Conservation (phyloP, 2,888 invertebrate species). For the Aphidoletes aphidimyza region DNA sequence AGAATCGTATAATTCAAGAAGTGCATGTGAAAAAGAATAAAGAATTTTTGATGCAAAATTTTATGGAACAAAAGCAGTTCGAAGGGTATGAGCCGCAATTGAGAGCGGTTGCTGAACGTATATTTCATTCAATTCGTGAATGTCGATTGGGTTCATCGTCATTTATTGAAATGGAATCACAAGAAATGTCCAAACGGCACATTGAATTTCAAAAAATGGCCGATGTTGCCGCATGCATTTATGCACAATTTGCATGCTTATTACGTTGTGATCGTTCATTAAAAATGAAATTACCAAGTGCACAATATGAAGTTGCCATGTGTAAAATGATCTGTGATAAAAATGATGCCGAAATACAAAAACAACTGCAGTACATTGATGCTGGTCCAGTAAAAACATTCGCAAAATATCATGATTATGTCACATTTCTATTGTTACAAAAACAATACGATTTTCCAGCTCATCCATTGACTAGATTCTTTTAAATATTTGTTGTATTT, state of each 20-base stretch:
- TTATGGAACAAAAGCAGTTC: neutral
- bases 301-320: neutral
- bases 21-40: neutral
- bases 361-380: neutral
- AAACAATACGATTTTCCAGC: neutral
- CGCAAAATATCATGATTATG: neutral
- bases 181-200: neutral
- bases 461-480: conserved; percentile 35
- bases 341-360: neutral
- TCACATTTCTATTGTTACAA: neutral
- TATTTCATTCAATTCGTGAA: neutral
- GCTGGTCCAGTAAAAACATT: neutral
- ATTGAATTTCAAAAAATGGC: neutral
- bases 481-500: too few relatives aligned
- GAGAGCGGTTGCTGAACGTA: neutral
- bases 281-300: neutral
- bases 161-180: neutral
- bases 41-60: neutral
- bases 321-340: neutral
- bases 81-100: neutral
- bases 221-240: neutral
- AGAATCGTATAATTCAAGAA: neutral
- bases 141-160: neutral
- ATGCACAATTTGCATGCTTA: neutral
- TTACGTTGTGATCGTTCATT: neutral